Conservation (phyloP, 2,797 vertebrate species). For the Dryobates pubescens region DNA sequence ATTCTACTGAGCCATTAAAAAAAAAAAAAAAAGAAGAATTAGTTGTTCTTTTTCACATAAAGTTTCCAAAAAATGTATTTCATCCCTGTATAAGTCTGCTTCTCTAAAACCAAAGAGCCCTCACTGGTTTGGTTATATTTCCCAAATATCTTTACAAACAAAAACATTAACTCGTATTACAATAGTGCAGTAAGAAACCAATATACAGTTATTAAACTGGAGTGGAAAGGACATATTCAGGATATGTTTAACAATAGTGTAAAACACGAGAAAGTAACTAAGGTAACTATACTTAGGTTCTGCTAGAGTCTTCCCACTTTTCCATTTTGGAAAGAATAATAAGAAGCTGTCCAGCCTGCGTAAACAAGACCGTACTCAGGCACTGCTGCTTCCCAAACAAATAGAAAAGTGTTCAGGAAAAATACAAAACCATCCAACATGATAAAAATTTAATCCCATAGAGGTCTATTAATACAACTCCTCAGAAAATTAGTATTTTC, state of each 20-base stretch:
- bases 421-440: conserved; percentile 21
- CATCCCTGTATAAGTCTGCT: background rate
- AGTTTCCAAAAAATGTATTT: background rate
- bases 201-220: background rate
- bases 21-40: background rate
- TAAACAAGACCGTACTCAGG: conserved; percentile 44
- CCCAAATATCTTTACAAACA: background rate
- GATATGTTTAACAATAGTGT: background rate
- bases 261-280: background rate
- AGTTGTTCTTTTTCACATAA: background rate
- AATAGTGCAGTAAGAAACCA: background rate
- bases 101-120: background rate
- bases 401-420: conserved; percentile 17
- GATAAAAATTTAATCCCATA: conserved; percentile 30
- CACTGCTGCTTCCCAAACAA: background rate
- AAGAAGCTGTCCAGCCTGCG: background rate
- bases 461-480: background rate
- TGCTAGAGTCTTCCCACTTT: background rate
- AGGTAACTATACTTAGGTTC: background rate
- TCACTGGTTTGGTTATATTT: background rate
- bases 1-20: background rate
- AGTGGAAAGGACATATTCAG: background rate
- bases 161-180: background rate
- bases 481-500: conserved; percentile 32
- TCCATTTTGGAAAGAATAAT: background rate